Conservation (phyloP, 30 jellyfish, hydroid and myxozoan genomes). For the Sanderia malayensis region DNA sequence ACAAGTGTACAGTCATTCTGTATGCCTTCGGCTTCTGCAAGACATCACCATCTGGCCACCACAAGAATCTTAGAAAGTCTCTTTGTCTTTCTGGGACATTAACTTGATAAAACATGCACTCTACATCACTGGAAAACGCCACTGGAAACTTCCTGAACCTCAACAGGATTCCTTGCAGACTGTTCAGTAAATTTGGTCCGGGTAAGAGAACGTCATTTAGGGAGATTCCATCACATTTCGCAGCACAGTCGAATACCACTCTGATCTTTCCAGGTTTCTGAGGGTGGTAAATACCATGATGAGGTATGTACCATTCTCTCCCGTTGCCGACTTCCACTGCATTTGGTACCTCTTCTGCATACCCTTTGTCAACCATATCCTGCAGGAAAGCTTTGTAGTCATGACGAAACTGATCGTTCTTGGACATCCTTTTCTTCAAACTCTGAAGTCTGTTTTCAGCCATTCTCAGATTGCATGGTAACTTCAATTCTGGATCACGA, state of each 20-base stretch:
- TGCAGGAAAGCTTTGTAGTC: conserved; percentile 43
- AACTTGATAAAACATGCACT: neutral
- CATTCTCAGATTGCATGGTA: neutral
- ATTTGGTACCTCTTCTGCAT: neutral
- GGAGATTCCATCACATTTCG: conserved; percentile 51
- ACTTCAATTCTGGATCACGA: neutral
- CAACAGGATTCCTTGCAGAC: neutral
- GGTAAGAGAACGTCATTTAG: conserved; percentile 31
- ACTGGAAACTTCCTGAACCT: neutral
- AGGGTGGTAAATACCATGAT: conserved; percentile 44
- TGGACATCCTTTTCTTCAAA: neutral
- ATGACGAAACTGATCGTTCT: conserved; percentile 9
- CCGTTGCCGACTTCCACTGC: neutral
- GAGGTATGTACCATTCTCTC: conserved; percentile 25
- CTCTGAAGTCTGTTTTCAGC: conserved; percentile 35
- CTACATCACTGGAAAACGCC: neutral
- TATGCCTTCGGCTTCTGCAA: neutral
- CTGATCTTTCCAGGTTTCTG: conserved; percentile 11
- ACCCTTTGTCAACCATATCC: conserved; percentile 6
- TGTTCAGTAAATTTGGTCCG: conserved; percentile 26
- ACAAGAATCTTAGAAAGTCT: neutral
- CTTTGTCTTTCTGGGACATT: neutral
- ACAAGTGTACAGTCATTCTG: conserved; percentile 38
- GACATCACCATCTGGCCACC: neutral
- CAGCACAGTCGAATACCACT: neutral